phyloP scores from a whole-genome alignment of 2,888 invertebrate species.

The Cataglyphis albicans region DNA sequence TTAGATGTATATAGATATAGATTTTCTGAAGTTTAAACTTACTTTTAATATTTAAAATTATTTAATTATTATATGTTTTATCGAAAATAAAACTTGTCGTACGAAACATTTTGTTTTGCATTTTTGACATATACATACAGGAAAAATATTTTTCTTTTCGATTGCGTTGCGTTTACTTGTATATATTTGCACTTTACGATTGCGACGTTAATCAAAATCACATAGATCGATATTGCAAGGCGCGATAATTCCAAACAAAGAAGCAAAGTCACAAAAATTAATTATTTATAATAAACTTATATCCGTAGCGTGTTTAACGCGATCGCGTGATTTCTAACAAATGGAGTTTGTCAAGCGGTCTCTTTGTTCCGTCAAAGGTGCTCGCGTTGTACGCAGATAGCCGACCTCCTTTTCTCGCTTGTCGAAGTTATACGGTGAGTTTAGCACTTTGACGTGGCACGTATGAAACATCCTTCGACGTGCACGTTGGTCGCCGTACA shows the following conservation, averaged over 20 bases:
- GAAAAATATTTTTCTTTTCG: not conserved
- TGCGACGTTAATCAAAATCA: not conserved
- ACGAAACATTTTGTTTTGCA: not conserved
- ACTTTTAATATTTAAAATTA: too few relatives aligned
- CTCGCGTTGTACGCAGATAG: conserved; percentile 40
- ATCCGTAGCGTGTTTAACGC: conserved; percentile 63
- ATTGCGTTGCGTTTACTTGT: not conserved
- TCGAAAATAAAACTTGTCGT: not conserved
- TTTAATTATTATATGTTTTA: not conserved
- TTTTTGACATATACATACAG: not conserved
- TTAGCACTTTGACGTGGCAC: conserved; percentile 62
- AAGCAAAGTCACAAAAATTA: not conserved
- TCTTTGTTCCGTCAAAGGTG: conserved; percentile 64
- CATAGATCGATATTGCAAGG: not conserved
- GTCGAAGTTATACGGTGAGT: conserved; percentile 53
- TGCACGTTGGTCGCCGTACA: conserved; percentile 26
- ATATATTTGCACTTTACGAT: not conserved
- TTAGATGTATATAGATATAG: not conserved
- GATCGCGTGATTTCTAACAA: conserved; percentile 63
- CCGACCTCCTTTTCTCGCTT: conserved; percentile 48
- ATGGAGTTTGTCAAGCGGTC: conserved; percentile 64
- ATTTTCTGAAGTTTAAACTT: too few relatives aligned
- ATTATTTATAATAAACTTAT: not conserved
- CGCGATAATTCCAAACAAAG: not conserved
- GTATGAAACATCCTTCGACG: conserved; percentile 62